A percentile compares a stretch with the other conserved stretches of the same genome.
Evolutionary conservation across 1,140 invertebrate species (phyloP).

Genomic region (Bilobella aurantiaca): DNA sequence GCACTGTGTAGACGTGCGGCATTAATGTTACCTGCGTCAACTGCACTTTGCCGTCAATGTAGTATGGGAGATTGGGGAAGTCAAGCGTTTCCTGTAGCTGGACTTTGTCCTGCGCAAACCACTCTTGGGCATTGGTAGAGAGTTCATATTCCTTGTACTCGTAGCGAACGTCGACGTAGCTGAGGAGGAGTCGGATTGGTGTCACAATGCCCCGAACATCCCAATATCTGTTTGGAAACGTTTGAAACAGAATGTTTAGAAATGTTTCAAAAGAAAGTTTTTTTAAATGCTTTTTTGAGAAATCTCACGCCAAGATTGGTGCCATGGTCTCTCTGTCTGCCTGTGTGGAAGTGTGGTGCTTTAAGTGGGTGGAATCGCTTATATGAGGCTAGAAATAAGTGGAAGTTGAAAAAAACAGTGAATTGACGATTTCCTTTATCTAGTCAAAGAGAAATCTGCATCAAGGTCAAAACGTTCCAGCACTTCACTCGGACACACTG

Average conservation of each 20-base stretch:
- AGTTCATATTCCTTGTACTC: background rate
- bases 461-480: no score
- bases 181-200: background rate
- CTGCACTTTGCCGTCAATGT: background rate
- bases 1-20: no score
- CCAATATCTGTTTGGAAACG: background rate
- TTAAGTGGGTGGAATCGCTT: no score
- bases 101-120: constrained; percentile 1
- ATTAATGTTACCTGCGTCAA: background rate
- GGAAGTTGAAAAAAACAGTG: no score
- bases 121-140: background rate
- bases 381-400: no score
- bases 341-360: no score
- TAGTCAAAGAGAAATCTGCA: no score
- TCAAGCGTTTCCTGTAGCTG: background rate
- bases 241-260: background rate
- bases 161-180: background rate
- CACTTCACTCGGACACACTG: no score
- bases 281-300: background rate
- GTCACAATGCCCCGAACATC: background rate
- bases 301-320: background rate
- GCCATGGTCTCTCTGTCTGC: no score
- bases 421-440: no score
- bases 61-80: constrained; percentile 4
- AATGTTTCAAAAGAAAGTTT: background rate